Conservation (phyloP, 2,888 invertebrate species). For the Acrobasis repandana region DNA sequence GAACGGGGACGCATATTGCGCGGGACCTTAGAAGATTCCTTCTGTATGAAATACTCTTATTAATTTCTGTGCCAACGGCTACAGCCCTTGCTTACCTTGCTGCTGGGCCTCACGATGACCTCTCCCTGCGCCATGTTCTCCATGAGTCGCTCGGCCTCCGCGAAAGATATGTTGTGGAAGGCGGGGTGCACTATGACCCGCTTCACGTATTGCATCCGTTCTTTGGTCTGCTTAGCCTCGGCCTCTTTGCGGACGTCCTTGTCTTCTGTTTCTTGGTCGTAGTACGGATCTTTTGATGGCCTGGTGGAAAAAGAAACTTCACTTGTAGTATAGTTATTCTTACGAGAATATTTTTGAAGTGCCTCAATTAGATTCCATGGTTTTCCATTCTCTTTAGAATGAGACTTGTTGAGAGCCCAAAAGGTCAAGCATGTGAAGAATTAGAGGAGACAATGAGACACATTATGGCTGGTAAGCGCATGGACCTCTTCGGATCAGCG, state of each 20-base stretch:
- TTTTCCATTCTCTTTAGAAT: too few species aligned
- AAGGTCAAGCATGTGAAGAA: too few species aligned
- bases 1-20: too few species aligned
- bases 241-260: slow-evolving; percentile 90
- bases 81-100: slow-evolving; percentile 84
- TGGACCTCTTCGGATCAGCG: too few species aligned
- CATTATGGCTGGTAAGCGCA: too few species aligned
- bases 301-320: slow-evolving; percentile 63
- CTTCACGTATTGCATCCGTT: slow-evolving; percentile 94
- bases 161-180: slow-evolving; percentile 97
- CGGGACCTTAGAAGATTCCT: too few species aligned
- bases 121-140: slow-evolving; percentile 97
- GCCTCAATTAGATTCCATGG: too few species aligned
- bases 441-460: too few species aligned
- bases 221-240: slow-evolving; percentile 91
- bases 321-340: not conserved
- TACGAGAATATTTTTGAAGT: too few species aligned
- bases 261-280: slow-evolving; percentile 93
- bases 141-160: slow-evolving; percentile 96
- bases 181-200: slow-evolving; percentile 98
- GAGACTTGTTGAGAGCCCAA: too few species aligned
- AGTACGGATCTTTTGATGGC: slow-evolving; percentile 94
- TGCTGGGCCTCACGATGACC: slow-evolving; percentile 97
- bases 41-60: too few species aligned
- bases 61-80: too few species aligned